Conservation (phyloP, 2,888 invertebrate species). For the Leptarthrus brevirostris region DNA sequence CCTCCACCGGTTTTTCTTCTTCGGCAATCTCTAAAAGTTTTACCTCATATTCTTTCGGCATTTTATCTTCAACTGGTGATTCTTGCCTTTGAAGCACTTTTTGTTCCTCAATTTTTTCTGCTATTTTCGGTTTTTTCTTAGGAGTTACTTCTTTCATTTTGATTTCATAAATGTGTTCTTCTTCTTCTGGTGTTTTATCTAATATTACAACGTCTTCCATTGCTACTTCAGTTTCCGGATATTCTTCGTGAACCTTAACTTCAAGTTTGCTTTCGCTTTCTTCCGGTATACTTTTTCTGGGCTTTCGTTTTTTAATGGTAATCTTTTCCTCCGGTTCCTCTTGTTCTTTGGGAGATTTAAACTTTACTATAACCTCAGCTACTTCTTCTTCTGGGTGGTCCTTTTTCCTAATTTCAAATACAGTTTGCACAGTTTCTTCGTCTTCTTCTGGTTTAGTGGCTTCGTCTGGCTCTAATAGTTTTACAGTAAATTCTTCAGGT, state of each 20-base stretch:
- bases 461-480: conserved; percentile 58
- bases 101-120: conserved; percentile 48
- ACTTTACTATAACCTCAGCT: conserved; percentile 59
- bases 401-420: conserved; percentile 57
- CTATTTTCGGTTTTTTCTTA: conserved; percentile 57
- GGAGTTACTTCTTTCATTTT: conserved; percentile 55
- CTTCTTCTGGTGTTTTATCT: conserved; percentile 35
- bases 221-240: conserved; percentile 55
- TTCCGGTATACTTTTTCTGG: conserved; percentile 43
- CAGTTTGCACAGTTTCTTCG: conserved; percentile 54
- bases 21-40: not conserved
- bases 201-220: conserved; percentile 56
- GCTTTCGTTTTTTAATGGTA: conserved; percentile 55
- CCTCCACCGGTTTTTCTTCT: conserved; percentile 33
- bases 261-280: not conserved
- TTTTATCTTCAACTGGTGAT: conserved; percentile 55
- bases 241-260: conserved; percentile 50
- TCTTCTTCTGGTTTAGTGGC: conserved; percentile 58
- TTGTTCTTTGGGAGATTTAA: conserved; percentile 59
- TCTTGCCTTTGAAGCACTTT: conserved; percentile 46
- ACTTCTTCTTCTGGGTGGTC: conserved; percentile 61
- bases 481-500: conserved; percentile 61
- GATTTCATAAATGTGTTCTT: not conserved
- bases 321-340: conserved; percentile 57
- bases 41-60: conserved; percentile 56